Percentiles rank a stretch among this genome's conserved stretches.
Evolutionary conservation across 2,888 invertebrate species (phyloP).

Genomic region (Drymonia ruficornis): DNA sequence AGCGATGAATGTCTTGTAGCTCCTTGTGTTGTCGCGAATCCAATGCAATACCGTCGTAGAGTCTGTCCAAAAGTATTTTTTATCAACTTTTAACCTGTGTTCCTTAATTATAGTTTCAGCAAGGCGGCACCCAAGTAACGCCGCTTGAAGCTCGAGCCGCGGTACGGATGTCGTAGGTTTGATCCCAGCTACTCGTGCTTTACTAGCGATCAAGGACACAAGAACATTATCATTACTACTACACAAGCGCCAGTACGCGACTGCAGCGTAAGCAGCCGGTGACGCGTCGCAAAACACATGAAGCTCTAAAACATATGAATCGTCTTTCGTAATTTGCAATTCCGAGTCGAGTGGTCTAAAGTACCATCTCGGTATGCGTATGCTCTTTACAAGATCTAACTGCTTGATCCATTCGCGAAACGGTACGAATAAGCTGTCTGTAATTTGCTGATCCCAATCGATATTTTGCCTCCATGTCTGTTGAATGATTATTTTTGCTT

Average conservation of each 20-base stretch:
- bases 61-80: slow-evolving; percentile 16
- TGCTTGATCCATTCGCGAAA: slow-evolving; percentile 9
- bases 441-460: slow-evolving; percentile 28
- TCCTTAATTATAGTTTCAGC: slow-evolving; percentile 9
- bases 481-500: slow-evolving; percentile 22
- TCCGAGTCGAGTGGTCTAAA: not conserved
- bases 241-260: slow-evolving; percentile 7
- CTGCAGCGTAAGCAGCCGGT: slow-evolving; percentile 6
- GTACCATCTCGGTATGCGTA: slow-evolving; percentile 15
- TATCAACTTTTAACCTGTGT: slow-evolving; percentile 7
- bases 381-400: not conserved
- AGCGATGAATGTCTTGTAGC: slow-evolving; percentile 15
- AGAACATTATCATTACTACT: not conserved
- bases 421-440: not conserved
- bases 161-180: slow-evolving; percentile 5
- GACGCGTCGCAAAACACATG: slow-evolving; percentile 17
- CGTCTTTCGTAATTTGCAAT: too few species aligned
- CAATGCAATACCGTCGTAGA: slow-evolving; percentile 17
- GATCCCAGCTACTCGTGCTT: slow-evolving; percentile 9
- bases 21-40: slow-evolving; percentile 11
- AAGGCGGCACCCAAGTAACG: slow-evolving; percentile 8
- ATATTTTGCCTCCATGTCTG: slow-evolving; percentile 15
- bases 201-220: slow-evolving; percentile 14
- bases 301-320: too few species aligned
- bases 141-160: slow-evolving; percentile 10